Evolutionary conservation across 2,113 vertebrate species (phyloP), one percentile per base, ranked within the genome.

Genomic region (Leptobrachium ailaonicum): DNA sequence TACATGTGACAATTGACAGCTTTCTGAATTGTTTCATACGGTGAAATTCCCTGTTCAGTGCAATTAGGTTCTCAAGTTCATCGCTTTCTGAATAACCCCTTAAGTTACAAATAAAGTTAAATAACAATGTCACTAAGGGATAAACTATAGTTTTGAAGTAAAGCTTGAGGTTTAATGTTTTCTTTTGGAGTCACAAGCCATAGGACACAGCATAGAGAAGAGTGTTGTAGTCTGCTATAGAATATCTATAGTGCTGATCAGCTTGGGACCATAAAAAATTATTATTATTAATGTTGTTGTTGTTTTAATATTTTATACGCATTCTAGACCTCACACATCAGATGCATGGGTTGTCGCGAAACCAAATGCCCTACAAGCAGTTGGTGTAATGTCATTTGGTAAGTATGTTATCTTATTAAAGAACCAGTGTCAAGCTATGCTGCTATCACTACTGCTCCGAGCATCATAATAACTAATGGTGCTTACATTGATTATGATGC

Each of bases 371-470:
- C 83, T 96, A 72, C 96, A 98, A 87, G 97, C 97, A 0, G 54
- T 97, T 64, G 96, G 95, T 32, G 93, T 99, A 13, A 98, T 99
- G 96, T 97, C 96, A 67, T 99, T 98, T 91, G 95, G 97, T 99
- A 88, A 95, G 94, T 88, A 40, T 5, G 0, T 70, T 32, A 32
- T 32, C 20, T 32, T 32, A 32, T 32, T 32, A 32, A 32, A 32
- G 20, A 32, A 32, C 20, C 20, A 32, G 20, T 32, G 20, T 32
- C 20, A 32, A 32, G 20, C 20, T 32, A 32, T 32, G 20, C 20
- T 32, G 20, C 20, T 32, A 32, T 32, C 20, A 32, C 20, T 32
- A 32, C 20, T 32, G 20, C 20, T 32, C 20, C 20, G 20, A 32
- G 20, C 20, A 32, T 32, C 20, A 32, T 32, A 32, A 32, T 32